These are phyloP conservation scores for Varecia variegata DNA, from an alignment of 2,797 vertebrate species.

Conservation along the genomic window DNA sequence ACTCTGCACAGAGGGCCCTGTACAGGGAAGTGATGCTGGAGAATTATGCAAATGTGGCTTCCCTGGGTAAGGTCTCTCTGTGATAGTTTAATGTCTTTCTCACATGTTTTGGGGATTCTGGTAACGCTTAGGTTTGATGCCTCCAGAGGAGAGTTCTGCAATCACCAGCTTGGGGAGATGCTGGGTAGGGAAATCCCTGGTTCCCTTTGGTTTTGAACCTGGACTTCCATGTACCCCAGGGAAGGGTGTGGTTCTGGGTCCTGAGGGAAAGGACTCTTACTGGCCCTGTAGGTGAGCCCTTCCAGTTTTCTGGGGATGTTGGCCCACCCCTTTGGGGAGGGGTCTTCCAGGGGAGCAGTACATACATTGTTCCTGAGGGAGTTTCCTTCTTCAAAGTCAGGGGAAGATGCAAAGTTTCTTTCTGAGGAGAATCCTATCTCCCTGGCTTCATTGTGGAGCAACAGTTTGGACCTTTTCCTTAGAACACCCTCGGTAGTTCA, in stretches of 20 bases:
- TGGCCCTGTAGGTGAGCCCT: not conserved
- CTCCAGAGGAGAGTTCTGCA: not conserved
- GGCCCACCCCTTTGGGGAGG: not conserved
- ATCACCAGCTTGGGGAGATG: not conserved
- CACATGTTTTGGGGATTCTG: not conserved
- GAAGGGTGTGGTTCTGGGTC: not conserved
- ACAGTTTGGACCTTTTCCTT: not conserved
- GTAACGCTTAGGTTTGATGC: not conserved
- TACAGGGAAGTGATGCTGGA: conserved; percentile 69
- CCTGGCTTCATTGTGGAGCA: not conserved
- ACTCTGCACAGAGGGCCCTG: not conserved
- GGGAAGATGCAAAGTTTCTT: not conserved
- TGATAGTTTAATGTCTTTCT: not conserved
- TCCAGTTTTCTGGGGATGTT: not conserved
- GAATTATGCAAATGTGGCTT: conserved; percentile 4
- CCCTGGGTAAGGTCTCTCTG: conserved; percentile 40
- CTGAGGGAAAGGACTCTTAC: not conserved
- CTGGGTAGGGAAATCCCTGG: not conserved
- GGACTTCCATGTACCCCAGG: not conserved
- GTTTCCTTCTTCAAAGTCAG: not conserved
- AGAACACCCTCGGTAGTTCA: not conserved
- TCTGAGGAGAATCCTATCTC: not conserved
- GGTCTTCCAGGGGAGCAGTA: not conserved
- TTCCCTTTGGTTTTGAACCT: not conserved
- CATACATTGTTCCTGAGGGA: not conserved